Conservation (phyloP, 2,797 vertebrate genomes). For the Mus caroli region DNA sequence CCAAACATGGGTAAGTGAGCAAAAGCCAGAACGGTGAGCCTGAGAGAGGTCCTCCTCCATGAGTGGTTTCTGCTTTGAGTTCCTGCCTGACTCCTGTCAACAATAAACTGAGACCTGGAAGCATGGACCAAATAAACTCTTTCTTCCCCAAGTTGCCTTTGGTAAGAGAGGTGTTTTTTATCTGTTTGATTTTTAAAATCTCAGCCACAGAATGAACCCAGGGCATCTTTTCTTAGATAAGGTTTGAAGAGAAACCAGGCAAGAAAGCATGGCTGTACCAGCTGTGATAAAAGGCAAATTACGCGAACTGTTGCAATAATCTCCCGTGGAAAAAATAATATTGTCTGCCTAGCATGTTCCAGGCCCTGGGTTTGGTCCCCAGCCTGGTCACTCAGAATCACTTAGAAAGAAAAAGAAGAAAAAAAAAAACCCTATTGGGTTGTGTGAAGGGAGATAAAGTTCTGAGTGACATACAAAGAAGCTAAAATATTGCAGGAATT, state of each 20-base stretch:
- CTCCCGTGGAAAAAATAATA: background rate
- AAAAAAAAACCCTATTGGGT: background rate
- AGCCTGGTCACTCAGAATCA: no score
- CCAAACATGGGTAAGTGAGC: background rate
- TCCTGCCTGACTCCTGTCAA: background rate
- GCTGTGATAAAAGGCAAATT: no score
- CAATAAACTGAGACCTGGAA: background rate
- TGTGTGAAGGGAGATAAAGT: background rate
- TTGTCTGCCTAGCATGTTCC: background rate
- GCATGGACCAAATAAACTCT: background rate
- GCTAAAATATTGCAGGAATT: accelerated
- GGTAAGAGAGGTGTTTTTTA: background rate
- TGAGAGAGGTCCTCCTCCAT: background rate
- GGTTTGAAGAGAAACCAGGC: background rate
- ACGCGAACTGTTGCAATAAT: accelerated
- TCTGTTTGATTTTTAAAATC: background rate
- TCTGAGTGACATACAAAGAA: background rate
- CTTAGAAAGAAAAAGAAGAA: no score
- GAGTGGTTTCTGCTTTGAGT: background rate
- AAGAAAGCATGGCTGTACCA: accelerated
- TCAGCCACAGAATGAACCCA: background rate
- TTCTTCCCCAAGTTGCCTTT: background rate
- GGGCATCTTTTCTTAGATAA: background rate
- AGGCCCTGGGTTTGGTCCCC: background rate
- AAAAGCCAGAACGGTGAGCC: background rate